Evolutionary conservation across 2,797 vertebrate species (phyloP).

Genomic region (Erpetoichthys calabaricus): DNA sequence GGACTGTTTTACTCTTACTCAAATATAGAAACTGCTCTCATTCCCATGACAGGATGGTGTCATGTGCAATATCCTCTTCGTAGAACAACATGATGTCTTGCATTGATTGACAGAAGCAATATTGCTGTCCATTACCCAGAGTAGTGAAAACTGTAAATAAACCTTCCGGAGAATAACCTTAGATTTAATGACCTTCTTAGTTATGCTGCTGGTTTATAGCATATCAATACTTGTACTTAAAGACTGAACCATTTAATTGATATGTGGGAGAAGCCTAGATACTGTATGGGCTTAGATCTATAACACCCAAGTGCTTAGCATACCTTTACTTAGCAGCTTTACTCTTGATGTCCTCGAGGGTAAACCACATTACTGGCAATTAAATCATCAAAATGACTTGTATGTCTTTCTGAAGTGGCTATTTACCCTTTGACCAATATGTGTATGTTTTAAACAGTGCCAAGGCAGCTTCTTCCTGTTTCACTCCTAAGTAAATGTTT

Average conservation of each 20-base stretch:
- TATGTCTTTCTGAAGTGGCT: neutral
- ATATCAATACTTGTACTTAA: slow-evolving; percentile 22
- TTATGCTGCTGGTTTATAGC: slow-evolving; percentile 21
- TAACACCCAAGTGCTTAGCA: slow-evolving; percentile 14
- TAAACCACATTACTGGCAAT: slow-evolving; percentile 8
- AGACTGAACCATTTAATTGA: slow-evolving; percentile 23
- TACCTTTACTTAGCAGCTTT: slow-evolving; percentile 12
- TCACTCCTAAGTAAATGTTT: no score
- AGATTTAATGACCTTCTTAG: slow-evolving; percentile 19
- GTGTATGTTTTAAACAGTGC: slow-evolving; percentile 3
- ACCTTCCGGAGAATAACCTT: slow-evolving; percentile 11
- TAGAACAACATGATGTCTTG: slow-evolving; percentile 1
- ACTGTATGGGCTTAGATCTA: slow-evolving; percentile 16
- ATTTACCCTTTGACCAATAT: slow-evolving; percentile 4
- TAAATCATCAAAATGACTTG: slow-evolving; percentile 11
- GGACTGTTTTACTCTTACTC: no score
- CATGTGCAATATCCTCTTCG: neutral
- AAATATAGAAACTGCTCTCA: no score
- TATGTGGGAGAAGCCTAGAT: slow-evolving; percentile 18
- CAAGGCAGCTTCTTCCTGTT: neutral
- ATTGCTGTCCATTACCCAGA: slow-evolving; percentile 12
- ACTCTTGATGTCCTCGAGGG: slow-evolving; percentile 1
- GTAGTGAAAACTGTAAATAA: slow-evolving; percentile 18
- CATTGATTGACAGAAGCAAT: slow-evolving; percentile 17
- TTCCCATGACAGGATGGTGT: slow-evolving; percentile 2